Conservation (phyloP, 2,113 vertebrate genomes). For the Empidonax traillii region DNA sequence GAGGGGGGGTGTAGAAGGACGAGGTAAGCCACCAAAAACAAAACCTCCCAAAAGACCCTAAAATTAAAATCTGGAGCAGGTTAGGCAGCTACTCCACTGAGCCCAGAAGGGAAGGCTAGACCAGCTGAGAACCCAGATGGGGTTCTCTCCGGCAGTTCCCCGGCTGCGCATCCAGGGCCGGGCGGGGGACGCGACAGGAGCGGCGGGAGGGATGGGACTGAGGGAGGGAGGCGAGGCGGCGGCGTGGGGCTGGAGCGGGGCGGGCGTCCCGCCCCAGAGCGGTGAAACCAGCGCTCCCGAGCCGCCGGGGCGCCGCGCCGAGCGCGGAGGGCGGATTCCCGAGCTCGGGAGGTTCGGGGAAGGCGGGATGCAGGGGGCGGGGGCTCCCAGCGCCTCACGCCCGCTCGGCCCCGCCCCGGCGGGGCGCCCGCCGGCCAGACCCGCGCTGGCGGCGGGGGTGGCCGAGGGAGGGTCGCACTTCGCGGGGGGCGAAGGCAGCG, state of each 20-base stretch:
- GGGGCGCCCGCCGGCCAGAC: background rate
- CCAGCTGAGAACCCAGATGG: background rate
- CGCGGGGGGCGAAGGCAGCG: too few species aligned
- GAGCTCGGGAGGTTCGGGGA: background rate
- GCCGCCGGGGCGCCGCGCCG: background rate
- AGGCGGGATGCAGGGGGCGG: background rate
- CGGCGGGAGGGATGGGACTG: background rate
- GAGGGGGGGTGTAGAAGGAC: too few species aligned
- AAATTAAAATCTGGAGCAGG: background rate
- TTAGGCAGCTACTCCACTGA: background rate
- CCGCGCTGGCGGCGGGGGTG: background rate
- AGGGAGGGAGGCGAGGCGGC: background rate
- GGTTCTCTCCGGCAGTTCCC: background rate
- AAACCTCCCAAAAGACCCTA: background rate
- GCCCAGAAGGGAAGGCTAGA: background rate
- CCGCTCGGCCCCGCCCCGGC: background rate
- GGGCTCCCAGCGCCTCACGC: background rate
- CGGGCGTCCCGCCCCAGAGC: background rate
- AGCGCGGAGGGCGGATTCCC: background rate
- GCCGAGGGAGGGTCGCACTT: too few species aligned
- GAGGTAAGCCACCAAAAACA: background rate
- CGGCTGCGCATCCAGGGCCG: background rate
- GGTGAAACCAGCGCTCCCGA: background rate
- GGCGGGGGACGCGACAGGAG: background rate
- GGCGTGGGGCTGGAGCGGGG: background rate